These are phyloP conservation scores for Schizothorax lantsangensis DNA, from an alignment of 2,797 vertebrate species.

Conservation along the genomic window DNA sequence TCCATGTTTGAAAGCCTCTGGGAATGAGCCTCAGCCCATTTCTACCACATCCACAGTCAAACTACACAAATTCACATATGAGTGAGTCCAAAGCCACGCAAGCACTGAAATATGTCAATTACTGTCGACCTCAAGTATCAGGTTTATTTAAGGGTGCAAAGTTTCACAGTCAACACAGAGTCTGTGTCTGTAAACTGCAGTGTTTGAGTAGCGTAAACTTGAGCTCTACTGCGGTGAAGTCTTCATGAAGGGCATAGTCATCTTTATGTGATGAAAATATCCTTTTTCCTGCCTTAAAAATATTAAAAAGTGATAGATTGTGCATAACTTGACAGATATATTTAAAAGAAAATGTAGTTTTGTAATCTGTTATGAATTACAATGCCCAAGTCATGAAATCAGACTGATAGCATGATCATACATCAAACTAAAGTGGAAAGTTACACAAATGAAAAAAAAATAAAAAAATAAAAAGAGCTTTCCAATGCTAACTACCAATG, in stretches of 20 bases:
- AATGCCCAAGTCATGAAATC: not conserved
- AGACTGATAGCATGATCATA: not conserved
- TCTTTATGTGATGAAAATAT: not conserved
- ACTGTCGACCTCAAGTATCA: constrained; percentile 36
- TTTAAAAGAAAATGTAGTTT: not conserved
- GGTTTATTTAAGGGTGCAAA: constrained; percentile 26
- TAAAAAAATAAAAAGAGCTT: constrained; percentile 55
- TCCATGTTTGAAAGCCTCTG: constrained; percentile 44
- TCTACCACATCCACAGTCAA: constrained; percentile 35
- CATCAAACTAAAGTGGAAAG: constrained; percentile 1
- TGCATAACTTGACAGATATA: not conserved
- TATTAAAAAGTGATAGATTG: not conserved
- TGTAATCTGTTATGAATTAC: not conserved
- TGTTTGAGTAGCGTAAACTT: constrained; percentile 31
- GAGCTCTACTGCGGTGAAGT: not conserved
- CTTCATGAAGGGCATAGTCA: not conserved
- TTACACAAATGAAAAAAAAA: constrained; percentile 41
- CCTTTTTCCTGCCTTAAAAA: not conserved
- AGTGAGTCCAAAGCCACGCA: constrained; percentile 41
- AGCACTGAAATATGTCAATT: constrained; percentile 43
- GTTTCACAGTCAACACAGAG: constrained; percentile 46
- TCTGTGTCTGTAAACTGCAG: constrained; percentile 20
- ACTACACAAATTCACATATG: constrained; percentile 44
- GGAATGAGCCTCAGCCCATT: constrained; percentile 35
- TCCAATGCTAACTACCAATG: constrained; percentile 55